These are phyloP conservation scores for Epizoanthus ramosus DNA, from an alignment of 92 coral and sea anemone species.

Conservation along the genomic window DNA sequence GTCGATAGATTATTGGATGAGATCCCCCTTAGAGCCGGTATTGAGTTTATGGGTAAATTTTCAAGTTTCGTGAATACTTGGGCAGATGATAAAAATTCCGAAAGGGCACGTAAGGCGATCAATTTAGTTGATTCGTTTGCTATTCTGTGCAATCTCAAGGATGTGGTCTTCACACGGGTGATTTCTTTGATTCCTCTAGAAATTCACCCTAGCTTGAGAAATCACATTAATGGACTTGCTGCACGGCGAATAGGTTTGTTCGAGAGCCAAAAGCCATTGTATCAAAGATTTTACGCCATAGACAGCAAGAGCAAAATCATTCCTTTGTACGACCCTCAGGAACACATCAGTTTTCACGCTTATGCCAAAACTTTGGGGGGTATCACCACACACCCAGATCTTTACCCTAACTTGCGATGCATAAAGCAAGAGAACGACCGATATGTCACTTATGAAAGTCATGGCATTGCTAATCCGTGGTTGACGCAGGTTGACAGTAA, in stretches of 20 bases:
- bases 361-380: not conserved
- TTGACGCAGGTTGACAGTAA: not conserved
- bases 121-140: not conserved
- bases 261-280: constrained; percentile 17
- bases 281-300: not conserved
- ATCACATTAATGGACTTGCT: not conserved
- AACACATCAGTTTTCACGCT: not conserved
- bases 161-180: not conserved
- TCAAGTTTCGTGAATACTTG: constrained; percentile 22
- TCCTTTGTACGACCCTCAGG: constrained; percentile 8
- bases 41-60: constrained; percentile 3
- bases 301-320: not conserved
- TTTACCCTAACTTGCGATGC: constrained; percentile 2
- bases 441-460: not conserved
- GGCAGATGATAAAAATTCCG: not conserved
- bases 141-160: constrained; percentile 8
- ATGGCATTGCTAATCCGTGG: not conserved
- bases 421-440: not conserved
- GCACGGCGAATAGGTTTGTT: constrained; percentile 1
- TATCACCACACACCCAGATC: not conserved
- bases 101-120: not conserved
- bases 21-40: not conserved
- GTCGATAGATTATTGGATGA: not conserved
- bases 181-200: constrained; percentile 3
- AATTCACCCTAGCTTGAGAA: not conserved